Evolutionary conservation across 1,140 invertebrate species (phyloP).

Genomic region (Thereuonema tuberculata): DNA sequence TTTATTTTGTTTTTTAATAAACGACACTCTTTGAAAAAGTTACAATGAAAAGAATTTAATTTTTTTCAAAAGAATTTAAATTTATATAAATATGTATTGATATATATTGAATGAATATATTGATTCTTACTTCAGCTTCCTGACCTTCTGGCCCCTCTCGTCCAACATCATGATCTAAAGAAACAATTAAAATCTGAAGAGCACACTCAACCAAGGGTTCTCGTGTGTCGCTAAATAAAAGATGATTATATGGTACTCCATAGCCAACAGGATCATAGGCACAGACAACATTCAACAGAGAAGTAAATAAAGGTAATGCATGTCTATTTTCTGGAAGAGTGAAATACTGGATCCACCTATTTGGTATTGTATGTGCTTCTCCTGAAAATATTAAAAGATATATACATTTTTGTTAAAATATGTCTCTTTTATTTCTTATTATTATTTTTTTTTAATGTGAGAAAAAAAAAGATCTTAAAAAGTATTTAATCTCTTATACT

Average conservation of each 20-base stretch:
- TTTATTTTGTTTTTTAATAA: no score
- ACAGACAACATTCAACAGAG: constrained; percentile 89
- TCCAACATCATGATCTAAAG: constrained; percentile 63
- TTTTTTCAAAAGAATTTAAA: no score
- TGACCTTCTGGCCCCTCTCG: constrained; percentile 27
- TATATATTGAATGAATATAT: no score
- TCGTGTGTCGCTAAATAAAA: constrained; percentile 84
- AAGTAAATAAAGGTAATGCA: constrained; percentile 94
- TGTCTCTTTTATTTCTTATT: no score
- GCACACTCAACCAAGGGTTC: constrained; percentile 94
- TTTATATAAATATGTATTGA: no score
- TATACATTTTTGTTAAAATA: no score
- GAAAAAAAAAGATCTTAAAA: no score
- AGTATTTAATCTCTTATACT: no score
- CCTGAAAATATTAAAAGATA: constrained; percentile 23
- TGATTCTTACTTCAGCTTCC: constrained; percentile 32
- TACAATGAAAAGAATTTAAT: no score
- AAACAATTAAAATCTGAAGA: constrained; percentile 89
- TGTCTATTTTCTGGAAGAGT: constrained; percentile 50
- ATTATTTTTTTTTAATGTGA: no score
- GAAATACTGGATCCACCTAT: constrained; percentile 38
- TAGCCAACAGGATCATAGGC: constrained; percentile 95
- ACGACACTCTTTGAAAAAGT: no score
- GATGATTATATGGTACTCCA: constrained; percentile 94
- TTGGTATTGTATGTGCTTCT: constrained; percentile 33